A percentile compares a stretch with the other conserved stretches of the same genome.
Conservation (phyloP, 1,140 invertebrate species). For the Drosophila leontia region DNA sequence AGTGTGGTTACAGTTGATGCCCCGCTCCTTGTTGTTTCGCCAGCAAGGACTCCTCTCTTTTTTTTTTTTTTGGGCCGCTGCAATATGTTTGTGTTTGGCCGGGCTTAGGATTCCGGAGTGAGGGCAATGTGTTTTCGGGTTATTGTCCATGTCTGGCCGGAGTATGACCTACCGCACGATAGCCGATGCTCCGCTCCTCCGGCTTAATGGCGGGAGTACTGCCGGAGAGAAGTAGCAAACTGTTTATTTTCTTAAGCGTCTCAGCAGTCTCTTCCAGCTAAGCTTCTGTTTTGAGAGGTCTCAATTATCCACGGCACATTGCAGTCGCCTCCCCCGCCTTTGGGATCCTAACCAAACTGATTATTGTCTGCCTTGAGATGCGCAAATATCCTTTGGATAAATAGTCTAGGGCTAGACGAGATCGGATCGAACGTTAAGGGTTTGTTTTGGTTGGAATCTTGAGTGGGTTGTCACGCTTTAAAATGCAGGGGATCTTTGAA, state of each 20-base stretch:
- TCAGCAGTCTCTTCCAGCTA: constrained; percentile 27
- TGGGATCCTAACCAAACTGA: constrained; percentile 33
- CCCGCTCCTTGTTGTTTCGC: constrained; percentile 40
- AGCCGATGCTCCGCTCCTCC: constrained; percentile 14
- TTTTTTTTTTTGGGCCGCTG: constrained; percentile 30
- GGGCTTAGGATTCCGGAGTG: constrained; percentile 50
- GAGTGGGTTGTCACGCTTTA: neutral
- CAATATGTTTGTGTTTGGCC: constrained; percentile 73
- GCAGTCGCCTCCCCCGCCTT: constrained; percentile 7
- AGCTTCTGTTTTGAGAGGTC: constrained; percentile 55
- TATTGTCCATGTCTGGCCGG: constrained; percentile 19
- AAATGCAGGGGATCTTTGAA: neutral
- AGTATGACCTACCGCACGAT: constrained; percentile 49
- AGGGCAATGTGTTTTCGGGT: constrained; percentile 45
- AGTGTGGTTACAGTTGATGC: constrained; percentile 45
- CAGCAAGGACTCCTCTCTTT: constrained; percentile 28
- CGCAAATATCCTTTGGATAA: constrained; percentile 6
- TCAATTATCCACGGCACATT: constrained; percentile 38
- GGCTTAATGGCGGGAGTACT: constrained; percentile 10
- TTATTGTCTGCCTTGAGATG: constrained; percentile 19
- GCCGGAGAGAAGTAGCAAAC: neutral
- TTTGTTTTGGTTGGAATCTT: neutral
- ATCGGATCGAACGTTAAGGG: neutral
- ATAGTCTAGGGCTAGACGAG: constrained; percentile 7
- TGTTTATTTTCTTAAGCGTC: constrained; percentile 46